A percentile compares a stretch with the other conserved stretches of the same genome.
Conservation (phyloP, 2,888 invertebrate species). For the Lamellibrachia columna region DNA sequence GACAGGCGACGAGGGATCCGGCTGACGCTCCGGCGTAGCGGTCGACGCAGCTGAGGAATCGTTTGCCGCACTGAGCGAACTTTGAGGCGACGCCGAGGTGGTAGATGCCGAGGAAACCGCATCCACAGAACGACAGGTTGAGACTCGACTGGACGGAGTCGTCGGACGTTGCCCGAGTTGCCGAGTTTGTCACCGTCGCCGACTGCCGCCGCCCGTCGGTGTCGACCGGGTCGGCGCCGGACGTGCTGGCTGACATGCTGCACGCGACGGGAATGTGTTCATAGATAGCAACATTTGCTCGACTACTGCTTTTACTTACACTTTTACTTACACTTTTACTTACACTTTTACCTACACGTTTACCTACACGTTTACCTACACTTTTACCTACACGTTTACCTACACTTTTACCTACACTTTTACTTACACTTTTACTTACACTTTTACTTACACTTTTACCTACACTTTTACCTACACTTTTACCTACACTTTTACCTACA, state of each 20-base stretch:
- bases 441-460: no score
- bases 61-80: constrained; percentile 94
- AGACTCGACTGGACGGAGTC: background rate
- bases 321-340: no score
- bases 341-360: no score
- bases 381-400: no score
- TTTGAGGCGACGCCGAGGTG: constrained; percentile 97
- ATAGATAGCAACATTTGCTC: no score
- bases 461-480: no score
- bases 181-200: background rate
- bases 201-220: background rate
- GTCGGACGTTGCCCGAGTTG: background rate
- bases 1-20: constrained; percentile 89
- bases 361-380: no score
- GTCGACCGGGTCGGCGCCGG: background rate
- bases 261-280: background rate
- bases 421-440: no score
- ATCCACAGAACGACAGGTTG: constrained; percentile 90
- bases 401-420: no score
- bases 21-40: constrained; percentile 78
- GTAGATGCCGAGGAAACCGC: constrained; percentile 97
- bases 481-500: no score
- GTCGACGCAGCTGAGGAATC: constrained; percentile 69
- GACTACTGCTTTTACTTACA: no score
- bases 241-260: background rate